These are phyloP conservation scores for Vandiemenella viatica DNA, from an alignment of 2,888 invertebrate species.

Conservation along the genomic window DNA sequence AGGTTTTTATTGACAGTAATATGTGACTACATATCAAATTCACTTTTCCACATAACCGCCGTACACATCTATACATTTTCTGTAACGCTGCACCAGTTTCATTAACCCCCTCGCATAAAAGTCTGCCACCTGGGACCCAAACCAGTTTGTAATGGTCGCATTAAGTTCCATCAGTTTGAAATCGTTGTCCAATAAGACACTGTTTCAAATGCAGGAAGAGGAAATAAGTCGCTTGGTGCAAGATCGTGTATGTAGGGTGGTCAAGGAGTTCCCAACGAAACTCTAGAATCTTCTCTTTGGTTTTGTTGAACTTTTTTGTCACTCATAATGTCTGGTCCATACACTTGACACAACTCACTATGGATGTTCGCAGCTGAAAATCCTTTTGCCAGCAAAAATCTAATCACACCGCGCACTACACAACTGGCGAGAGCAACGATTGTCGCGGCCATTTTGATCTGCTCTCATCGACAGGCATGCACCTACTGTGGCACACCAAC, in stretches of 20 bases:
- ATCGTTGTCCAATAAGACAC: constrained; percentile 1
- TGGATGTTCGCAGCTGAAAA: background rate
- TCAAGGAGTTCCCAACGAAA: too few relatives aligned
- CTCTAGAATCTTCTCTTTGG: too few relatives aligned
- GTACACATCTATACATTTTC: too few relatives aligned
- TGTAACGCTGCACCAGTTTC: too few relatives aligned
- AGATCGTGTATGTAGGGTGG: too few relatives aligned
- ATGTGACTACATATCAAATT: too few relatives aligned
- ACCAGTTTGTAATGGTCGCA: background rate
- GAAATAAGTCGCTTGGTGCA: too few relatives aligned
- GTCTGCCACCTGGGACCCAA: too few relatives aligned
- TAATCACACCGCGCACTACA: background rate
- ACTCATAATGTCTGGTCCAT: background rate
- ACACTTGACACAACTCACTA: background rate
- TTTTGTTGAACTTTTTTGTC: background rate
- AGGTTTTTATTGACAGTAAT: too few relatives aligned
- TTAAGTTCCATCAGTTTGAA: background rate
- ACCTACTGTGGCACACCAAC: background rate
- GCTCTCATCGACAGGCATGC: background rate
- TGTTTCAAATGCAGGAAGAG: too few relatives aligned
- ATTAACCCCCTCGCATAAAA: too few relatives aligned
- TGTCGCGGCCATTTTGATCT: background rate
- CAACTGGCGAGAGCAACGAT: background rate
- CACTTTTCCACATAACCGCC: too few relatives aligned
- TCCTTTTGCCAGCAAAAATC: background rate